Conservation (phyloP, 64 coral and sea anemone genomes). For the Pocillopora damicornis region DNA sequence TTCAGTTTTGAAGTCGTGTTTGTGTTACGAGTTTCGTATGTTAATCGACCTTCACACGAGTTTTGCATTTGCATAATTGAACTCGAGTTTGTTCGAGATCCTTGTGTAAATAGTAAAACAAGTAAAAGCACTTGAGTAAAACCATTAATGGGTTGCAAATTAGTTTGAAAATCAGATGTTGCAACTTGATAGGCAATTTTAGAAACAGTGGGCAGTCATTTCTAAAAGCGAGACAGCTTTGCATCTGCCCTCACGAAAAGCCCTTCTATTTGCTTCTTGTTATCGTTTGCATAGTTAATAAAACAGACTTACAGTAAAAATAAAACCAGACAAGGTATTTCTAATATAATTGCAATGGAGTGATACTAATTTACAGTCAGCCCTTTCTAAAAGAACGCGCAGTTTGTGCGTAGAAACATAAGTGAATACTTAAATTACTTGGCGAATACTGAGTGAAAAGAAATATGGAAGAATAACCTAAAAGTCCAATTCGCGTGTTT, state of each 20-base stretch:
- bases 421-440: too few relatives aligned
- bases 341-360: too few relatives aligned
- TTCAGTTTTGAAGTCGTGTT: not conserved
- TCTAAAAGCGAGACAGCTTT: not conserved
- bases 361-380: too few relatives aligned
- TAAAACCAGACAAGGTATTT: too few relatives aligned
- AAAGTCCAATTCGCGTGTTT: too few relatives aligned
- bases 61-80: slow-evolving; percentile 33
- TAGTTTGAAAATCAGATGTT: not conserved
- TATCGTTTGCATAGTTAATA: too few relatives aligned
- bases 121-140: not conserved
- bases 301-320: too few relatives aligned
- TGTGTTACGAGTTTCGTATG: not conserved
- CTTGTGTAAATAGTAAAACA: slow-evolving; percentile 4
- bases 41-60: not conserved
- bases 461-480: too few relatives aligned
- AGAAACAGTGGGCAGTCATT: not conserved
- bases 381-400: too few relatives aligned
- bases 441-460: too few relatives aligned
- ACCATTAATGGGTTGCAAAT: slow-evolving; percentile 9
- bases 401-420: too few relatives aligned
- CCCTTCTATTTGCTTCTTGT: not conserved
- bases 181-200: not conserved
- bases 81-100: slow-evolving; percentile 8
- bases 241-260: not conserved